Evolutionary conservation across 2,113 vertebrate genomes (phyloP), one percentile per base, ranked within the genome.

Genomic region (Pavo muticus): DNA sequence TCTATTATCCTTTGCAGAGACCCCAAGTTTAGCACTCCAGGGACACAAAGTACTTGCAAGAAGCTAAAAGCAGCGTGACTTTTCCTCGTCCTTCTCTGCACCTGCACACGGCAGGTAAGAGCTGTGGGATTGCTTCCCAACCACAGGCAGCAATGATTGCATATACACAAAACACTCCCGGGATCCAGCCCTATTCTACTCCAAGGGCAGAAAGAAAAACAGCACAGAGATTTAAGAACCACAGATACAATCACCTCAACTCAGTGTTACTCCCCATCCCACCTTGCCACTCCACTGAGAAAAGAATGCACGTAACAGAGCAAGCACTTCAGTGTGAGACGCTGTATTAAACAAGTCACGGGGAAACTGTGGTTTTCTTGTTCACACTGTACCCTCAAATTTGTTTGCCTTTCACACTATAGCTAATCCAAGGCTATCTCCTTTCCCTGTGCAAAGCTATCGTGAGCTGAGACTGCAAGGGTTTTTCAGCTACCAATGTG

Each of bases 31-130:
- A 82, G 64, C 77, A 52, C 83, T 54, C 56, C 8, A 3, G 68
- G 87, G 69, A 95, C 94, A 97, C 73, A 85, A 92, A 92, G 95
- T 87, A 85, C 96, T 91, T 93, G 86, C 92, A 88, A 73, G 39
- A 40, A 3, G 32, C 90, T 77, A 91, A 94, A 9, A 15, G 44
- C 72, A 96, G 39, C 47, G 8, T 44, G 72, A 79, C 80, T 96
- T 95, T 90, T 91, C 84, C 90, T 91, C 35, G 6, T 89, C 65
- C 91, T 97, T 61, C 93, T 90, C 90, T 94, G 78, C 91, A 97
- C 70, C 94, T 97, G 96, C 88, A 86, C 64, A 94, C 81, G 84
- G 1, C 30, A 93, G 81, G 88, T 44, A 52, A 64, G 84, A 89
- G 93, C 0, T 92, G 86, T 63, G 92, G 96, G 48, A 84, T n/a